Conservation (phyloP, 2,797 vertebrate genomes). For the Macrochelys suwanniensis region DNA sequence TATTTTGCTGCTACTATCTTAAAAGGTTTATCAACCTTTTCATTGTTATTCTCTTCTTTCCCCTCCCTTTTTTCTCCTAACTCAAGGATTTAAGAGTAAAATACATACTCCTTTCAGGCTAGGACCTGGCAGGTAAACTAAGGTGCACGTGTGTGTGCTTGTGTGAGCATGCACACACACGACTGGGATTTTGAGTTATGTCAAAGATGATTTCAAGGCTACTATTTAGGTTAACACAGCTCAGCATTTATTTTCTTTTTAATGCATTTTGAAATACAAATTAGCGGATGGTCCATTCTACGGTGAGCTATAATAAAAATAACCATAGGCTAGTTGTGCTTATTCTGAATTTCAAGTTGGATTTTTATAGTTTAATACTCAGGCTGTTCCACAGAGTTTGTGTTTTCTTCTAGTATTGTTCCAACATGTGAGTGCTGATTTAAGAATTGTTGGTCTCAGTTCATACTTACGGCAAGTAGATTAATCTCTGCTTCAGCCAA, state of each 20-base stretch:
- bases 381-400: background rate
- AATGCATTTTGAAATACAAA: background rate
- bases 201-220: background rate
- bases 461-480: background rate
- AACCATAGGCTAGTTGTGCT: background rate
- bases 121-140: conserved; percentile 15
- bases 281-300: background rate
- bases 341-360: background rate
- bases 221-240: background rate
- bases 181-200: background rate
- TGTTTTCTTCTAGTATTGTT: background rate
- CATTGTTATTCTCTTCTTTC: background rate
- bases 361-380: background rate
- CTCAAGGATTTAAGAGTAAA: conserved; percentile 12
- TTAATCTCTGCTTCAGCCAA: background rate
- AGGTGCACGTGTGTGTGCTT: background rate
- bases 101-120: background rate
- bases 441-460: background rate
- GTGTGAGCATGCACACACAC: background rate
- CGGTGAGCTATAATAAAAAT: background rate
- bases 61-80: background rate
- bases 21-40: conserved; percentile 13
- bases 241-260: background rate
- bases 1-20: conserved; percentile 15
- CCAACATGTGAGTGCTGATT: background rate